Evolutionary conservation across 2,888 invertebrate species (phyloP), one percentile per base, ranked within the genome.

Genomic region (Iphiclides podalirius): DNA sequence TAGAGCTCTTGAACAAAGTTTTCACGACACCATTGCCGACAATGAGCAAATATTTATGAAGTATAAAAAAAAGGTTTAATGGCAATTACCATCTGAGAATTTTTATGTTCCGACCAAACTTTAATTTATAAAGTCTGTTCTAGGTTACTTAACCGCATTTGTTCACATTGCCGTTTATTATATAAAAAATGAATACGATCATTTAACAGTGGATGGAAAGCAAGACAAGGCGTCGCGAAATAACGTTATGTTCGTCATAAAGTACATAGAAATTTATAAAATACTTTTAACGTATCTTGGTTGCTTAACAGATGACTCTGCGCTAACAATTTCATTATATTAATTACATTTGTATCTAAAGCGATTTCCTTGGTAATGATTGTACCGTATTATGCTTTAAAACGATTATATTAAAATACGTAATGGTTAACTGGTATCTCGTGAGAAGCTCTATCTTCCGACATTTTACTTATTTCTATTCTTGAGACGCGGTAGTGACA

Each of bases 281-380:
- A 71, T 74, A 75, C 64, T 60, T 60, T 54, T 54, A 55, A 59
- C 55, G 61, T 61, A 66, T 67, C 66, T 70, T 70, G 69, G 59
- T 67, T 70, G 61, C 52, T 72, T 64, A 66, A 65, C 63, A 68
- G 61, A 72, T 67, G 68, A 72, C 70, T 64, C 56, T 73, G 70
- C 61, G 65, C 61, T 64, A 70, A 71, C 57, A 71, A 67, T 67
- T 31, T 67, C 68, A 73, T 63, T 66, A 70, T 67, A 72, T 71
- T 67, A 68, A 63, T 62, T 61, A 64, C 57, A 60, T 70, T 68
- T 71, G 58, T 68, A 71, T 72, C 69, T 80, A 83, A 82, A 82
- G 79, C 84, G 70, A 77, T 79, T 72, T 85, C 79, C 80, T 85
- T 82, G 84, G 84, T 83, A 81, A 79, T 74, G 73, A 74, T 69